Evolutionary conservation across 53 echinoderm and acorn worm species (phyloP).

Genomic region (Henricia sp.): DNA sequence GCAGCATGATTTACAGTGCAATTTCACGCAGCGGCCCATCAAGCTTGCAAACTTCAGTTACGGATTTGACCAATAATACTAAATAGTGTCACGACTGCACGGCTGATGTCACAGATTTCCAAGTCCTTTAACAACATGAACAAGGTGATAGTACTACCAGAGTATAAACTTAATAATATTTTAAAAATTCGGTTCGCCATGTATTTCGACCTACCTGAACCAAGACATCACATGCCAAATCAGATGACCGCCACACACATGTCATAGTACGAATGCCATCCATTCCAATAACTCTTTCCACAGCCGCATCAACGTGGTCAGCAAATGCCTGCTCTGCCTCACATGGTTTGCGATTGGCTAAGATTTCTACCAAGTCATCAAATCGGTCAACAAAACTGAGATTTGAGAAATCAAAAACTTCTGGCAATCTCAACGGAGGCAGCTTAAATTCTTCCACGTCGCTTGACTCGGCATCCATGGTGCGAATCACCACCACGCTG

Average conservation of each 20-base stretch:
- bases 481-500: neutral
- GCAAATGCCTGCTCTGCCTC: conserved; percentile 41
- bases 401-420: conserved; percentile 79
- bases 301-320: neutral
- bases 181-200: no score
- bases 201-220: conserved; percentile 43
- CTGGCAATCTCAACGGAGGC: conserved; percentile 49
- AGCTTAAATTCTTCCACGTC: neutral
- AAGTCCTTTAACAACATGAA: no score
- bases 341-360: conserved; percentile 15
- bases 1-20: no score
- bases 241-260: conserved; percentile 61
- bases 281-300: neutral
- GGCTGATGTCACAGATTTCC: no score
- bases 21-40: no score
- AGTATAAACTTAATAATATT: no score
- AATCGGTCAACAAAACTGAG: conserved; percentile 68
- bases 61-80: no score
- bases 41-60: no score
- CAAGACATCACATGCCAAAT: conserved; percentile 61
- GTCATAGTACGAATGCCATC: conserved; percentile 31
- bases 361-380: conserved; percentile 21
- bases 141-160: no score
- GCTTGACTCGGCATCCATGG: neutral
- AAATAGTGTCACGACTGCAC: no score